A percentile compares a stretch with the other conserved stretches of the same genome.
Conservation (phyloP, 2,113 vertebrate genomes). For the Leptobrachium ailaonicum region DNA sequence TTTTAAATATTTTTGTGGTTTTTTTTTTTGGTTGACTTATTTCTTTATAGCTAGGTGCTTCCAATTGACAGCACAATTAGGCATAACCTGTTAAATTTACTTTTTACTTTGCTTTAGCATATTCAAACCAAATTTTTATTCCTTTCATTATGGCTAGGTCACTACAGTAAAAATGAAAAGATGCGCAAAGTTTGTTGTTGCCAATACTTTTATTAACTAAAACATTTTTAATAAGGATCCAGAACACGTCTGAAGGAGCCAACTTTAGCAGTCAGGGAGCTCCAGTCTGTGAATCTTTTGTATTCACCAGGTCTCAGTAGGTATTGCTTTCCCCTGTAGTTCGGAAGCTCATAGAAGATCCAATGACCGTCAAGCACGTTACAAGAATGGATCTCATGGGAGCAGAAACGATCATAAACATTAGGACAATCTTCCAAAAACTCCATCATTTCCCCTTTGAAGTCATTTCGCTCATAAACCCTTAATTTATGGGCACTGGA, state of each 20-base stretch:
- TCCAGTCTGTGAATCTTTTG: constrained; percentile 64
- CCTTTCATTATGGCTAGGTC: too few species aligned
- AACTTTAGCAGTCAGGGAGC: constrained; percentile 57
- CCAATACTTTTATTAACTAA: constrained; percentile 4
- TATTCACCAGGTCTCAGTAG: constrained; percentile 66
- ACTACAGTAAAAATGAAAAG: not conserved
- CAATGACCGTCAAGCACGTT: constrained; percentile 75
- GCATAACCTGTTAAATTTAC: too few species aligned
- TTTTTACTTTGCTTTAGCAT: too few species aligned
- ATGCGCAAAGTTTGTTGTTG: not conserved
- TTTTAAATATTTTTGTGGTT: too few species aligned
- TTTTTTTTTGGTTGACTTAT: too few species aligned
- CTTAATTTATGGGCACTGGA: constrained; percentile 72
- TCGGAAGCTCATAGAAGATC: constrained; percentile 79
- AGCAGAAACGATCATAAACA: constrained; percentile 72
- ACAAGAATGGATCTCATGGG: constrained; percentile 75
- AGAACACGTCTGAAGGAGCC: constrained; percentile 65
- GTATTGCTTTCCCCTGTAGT: constrained; percentile 64
- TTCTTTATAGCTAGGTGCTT: too few species aligned
- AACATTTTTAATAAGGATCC: constrained; percentile 55
- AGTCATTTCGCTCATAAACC: constrained; percentile 74
- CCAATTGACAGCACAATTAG: too few species aligned
- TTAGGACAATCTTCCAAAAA: constrained; percentile 74
- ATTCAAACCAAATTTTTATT: too few species aligned
- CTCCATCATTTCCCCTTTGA: constrained; percentile 75